These are phyloP conservation scores for Gisinianus flammeolus DNA, from an alignment of 2,888 invertebrate species.

Conservation along the genomic window DNA sequence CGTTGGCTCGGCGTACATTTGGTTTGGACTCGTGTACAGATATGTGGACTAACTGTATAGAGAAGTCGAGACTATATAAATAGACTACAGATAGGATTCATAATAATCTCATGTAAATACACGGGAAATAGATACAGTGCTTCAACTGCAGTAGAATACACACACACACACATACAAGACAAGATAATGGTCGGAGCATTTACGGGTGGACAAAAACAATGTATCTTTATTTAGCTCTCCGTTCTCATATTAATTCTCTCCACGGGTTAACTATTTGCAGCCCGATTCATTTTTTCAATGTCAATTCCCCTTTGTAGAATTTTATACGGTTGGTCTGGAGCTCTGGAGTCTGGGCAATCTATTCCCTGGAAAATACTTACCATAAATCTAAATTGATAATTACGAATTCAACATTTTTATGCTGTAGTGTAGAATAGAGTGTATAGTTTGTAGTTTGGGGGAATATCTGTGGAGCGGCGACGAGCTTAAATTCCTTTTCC, in stretches of 20 bases:
- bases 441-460: no score
- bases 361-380: background rate
- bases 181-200: constrained; percentile 2
- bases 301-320: background rate
- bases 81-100: no score
- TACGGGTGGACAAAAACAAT: constrained; percentile 18
- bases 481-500: no score
- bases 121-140: background rate
- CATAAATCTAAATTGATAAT: background rate
- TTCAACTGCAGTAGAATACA: no score
- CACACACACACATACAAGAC: no score
- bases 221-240: constrained; percentile 33
- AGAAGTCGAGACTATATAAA: no score
- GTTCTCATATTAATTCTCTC: constrained; percentile 33
- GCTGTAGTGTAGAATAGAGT: no score
- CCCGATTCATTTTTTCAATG: constrained; percentile 16
- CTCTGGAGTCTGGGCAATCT: no score
- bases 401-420: background rate
- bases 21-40: no score
- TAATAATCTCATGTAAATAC: no score
- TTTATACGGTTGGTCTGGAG: background rate
- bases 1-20: background rate
- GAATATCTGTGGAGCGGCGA: no score
- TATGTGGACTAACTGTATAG: no score
- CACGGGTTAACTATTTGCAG: constrained; percentile 31